Base-by-base conservation (phyloP, 1,140 invertebrate species). In the Philaenus spumarius region DNA sequence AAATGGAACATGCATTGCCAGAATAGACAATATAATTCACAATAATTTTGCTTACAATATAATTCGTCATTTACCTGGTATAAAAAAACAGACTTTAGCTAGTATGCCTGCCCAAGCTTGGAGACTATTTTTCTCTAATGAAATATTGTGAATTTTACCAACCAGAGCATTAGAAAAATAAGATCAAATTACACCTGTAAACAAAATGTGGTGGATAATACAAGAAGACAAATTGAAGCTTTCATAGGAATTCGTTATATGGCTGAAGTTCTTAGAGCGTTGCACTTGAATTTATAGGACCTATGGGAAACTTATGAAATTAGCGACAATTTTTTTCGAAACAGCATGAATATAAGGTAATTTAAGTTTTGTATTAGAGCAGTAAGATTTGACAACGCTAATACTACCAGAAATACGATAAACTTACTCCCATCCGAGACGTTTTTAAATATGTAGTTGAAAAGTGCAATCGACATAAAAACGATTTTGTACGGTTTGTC, bases 371-470 rank as follows among this genome's bases (percentile, higher is more conserved):
- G 70, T 14, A 3, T 65, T 23, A n/a, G 34, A 34, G 15, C 34
- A 35, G 2, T 66, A 4, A 11, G 58, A 17, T 63, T 73, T 68
- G 68, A 73, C 58, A 64, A 71, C 50, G 62, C 51, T 37, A 15
- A 53, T 15, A 68, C 68, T 6, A 43, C 69, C 35, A 55, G 62
- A 26, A 62, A 70, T 51, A 42, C 15, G 71, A 74, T 60, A 72
- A 71, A 46, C 58, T 73, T 5, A 63, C 64, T 47, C 62, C 62
- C 57, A 66, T 73, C 23, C 47, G 69, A 62, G 57, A 68, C 7
- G 24, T 72, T 22, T 70, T 66, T 58, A 67, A 73, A 9, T 34
- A 58, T 6, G 66, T 70, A 59, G 64, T 68, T 46, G 17, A 62
- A 5, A 67, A 62, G 37, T 70, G 64, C 47, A 50, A 64, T 46